Conservation (phyloP, 2,797 vertebrate species). For the Australoheros facetus region DNA sequence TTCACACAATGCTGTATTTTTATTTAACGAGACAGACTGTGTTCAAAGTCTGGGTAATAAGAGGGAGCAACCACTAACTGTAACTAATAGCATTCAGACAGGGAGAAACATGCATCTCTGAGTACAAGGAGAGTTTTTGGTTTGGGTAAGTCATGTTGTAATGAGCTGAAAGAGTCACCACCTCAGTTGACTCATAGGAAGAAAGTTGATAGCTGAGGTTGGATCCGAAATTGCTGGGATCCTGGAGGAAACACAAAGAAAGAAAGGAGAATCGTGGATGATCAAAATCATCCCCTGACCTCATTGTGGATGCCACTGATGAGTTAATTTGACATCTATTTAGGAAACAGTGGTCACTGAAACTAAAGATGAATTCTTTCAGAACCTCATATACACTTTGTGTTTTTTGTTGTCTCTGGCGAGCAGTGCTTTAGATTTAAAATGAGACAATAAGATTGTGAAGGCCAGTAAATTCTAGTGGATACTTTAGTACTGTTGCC, state of each 20-base stretch:
- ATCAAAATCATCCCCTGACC: slow-evolving; percentile 28
- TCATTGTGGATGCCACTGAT: slow-evolving; percentile 15
- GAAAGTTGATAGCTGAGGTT: slow-evolving; percentile 65
- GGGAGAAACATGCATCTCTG: slow-evolving; percentile 50
- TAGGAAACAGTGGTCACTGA: slow-evolving; percentile 15
- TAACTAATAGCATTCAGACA: slow-evolving; percentile 59
- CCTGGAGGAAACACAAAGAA: slow-evolving; percentile 18
- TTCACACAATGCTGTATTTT: slow-evolving; percentile 58
- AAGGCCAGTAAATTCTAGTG: background rate
- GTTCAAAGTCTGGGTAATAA: slow-evolving; percentile 65
- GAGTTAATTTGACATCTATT: slow-evolving; percentile 28
- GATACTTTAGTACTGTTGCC: background rate
- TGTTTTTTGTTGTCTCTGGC: background rate
- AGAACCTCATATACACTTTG: background rate
- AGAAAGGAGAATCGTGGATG: slow-evolving; percentile 22
- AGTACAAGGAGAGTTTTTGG: slow-evolving; percentile 48
- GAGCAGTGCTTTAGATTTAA: background rate
- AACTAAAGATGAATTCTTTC: slow-evolving; percentile 3
- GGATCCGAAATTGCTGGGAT: slow-evolving; percentile 47
- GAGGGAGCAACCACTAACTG: slow-evolving; percentile 52
- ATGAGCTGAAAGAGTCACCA: slow-evolving; percentile 62
- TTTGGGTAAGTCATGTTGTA: slow-evolving; percentile 67
- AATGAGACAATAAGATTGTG: background rate
- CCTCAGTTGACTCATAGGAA: slow-evolving; percentile 63
- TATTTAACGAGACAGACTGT: slow-evolving; percentile 60